A percentile compares a stretch with the other conserved stretches of the same genome.
Conservation (phyloP, 1,140 invertebrate genomes). For the Drosophila quadrilineata region DNA sequence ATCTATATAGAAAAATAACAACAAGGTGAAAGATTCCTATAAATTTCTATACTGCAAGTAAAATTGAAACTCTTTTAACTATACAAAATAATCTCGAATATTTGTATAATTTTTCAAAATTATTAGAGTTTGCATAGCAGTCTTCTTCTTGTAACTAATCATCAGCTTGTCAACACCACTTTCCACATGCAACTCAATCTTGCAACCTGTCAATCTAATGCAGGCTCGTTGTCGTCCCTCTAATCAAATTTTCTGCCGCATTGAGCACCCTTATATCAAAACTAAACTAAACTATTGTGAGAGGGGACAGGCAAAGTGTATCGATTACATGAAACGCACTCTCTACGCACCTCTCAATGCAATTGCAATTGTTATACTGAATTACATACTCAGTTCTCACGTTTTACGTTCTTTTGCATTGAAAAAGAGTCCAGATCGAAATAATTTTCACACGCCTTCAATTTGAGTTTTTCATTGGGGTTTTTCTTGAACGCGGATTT, state of each 20-base stretch:
- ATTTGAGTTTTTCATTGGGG: slow-evolving; percentile 23
- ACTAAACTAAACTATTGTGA: background rate
- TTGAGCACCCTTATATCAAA: slow-evolving; percentile 23
- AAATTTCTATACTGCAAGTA: too few species aligned
- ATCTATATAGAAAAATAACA: background rate
- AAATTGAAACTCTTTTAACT: background rate
- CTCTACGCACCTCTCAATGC: slow-evolving; percentile 33
- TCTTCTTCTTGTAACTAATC: background rate
- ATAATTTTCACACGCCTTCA: slow-evolving; percentile 44
- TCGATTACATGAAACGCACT: slow-evolving; percentile 19
- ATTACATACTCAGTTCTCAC: slow-evolving; percentile 28
- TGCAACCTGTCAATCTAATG: background rate
- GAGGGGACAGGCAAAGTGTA: too few species aligned
- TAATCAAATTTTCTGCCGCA: slow-evolving; percentile 40
- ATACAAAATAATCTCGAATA: too few species aligned
- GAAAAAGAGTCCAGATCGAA: too few species aligned
- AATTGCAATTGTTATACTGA: slow-evolving; percentile 19
- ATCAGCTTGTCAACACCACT: background rate
- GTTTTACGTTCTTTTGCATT: too few species aligned
- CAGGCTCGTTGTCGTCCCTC: background rate
- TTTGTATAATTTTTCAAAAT: too few species aligned
- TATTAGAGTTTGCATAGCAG: too few species aligned
- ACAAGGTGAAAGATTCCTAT: slow-evolving; percentile 1
- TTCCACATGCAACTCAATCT: slow-evolving; percentile 20
- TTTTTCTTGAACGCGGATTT: too few species aligned